Evolutionary conservation across 1,140 invertebrate genomes (phyloP), one percentile per base, ranked within the genome.

Genomic region (Drosophila guanche): DNA sequence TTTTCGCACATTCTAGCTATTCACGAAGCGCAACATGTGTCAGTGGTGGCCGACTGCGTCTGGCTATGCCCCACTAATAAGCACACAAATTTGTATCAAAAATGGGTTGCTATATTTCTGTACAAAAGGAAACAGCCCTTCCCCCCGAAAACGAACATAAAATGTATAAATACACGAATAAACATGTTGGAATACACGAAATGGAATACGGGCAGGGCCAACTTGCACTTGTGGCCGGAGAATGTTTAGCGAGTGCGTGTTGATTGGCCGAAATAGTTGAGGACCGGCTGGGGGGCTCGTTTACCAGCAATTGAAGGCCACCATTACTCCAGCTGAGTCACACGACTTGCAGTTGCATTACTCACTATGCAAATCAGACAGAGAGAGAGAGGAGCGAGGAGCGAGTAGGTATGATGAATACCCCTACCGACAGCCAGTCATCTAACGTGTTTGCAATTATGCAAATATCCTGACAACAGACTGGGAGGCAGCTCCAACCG

Each of bases 191-290:
- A 59, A 10, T 78, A 61, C 61, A 63, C 52, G 61, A 62, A 58
- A 20, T 56, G 55, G 46, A 79, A 84, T 76, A 79, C 79, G 60
- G 74, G 76, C 80, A 76, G 60, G 74, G 76, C 80, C 72, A 79
- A 73, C 76, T 80, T 86, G 81, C 81, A 85, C 68, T 86, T 86
- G 80, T 65, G 62, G 42, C 57, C 47, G 61, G 45, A 72, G 46
- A 61, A 37, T 59, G 20, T 43, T 43, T 10, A 51, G 57, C 53
- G 47, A 61, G 56, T 52, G 20, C 33, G 37, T 22, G 54, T 60
- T 67, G 27, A 66, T 60, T 37, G 10, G 56, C n/a, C 41, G 42
- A 27, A 47, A 5, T 20, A 50, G 29, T 46, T 66, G 29, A 33
- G 23, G 7, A 27, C 12, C 27, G 46, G 8, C 20, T 23, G 25